A percentile compares a stretch with the other conserved stretches of the same genome.
Evolutionary conservation across 2,888 invertebrate genomes (phyloP).

Genomic region (Neria commutata): DNA sequence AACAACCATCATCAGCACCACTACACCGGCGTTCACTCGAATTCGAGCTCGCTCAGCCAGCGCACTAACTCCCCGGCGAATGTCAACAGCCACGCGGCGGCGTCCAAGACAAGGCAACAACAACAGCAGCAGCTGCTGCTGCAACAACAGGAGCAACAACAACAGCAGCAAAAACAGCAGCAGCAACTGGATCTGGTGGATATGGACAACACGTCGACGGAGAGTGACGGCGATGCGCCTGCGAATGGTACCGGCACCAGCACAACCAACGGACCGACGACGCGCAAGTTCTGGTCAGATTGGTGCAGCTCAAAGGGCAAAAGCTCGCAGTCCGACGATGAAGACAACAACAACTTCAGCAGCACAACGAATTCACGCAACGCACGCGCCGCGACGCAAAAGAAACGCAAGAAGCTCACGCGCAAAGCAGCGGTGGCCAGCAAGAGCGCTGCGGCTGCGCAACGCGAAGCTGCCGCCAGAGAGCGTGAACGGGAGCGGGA

Average conservation of each 20-base stretch:
- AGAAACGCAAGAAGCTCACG: slow-evolving; percentile 61
- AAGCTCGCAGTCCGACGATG: slow-evolving; percentile 69
- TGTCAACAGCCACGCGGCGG: slow-evolving; percentile 8
- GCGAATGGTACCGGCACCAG: slow-evolving; percentile 26
- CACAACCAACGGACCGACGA: slow-evolving; percentile 65
- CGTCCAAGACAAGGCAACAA: slow-evolving; percentile 9
- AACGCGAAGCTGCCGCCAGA: slow-evolving; percentile 47
- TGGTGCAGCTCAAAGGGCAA: slow-evolving; percentile 70
- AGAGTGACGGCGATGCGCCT: slow-evolving; percentile 51
- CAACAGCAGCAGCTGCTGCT: slow-evolving; percentile 21
- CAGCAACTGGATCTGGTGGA: slow-evolving; percentile 47
- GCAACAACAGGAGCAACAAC: slow-evolving; percentile 17
- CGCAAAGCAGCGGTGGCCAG: slow-evolving; percentile 59
- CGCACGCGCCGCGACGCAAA: slow-evolving; percentile 47
- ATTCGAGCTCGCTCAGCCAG: slow-evolving; percentile 11
- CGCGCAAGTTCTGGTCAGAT: slow-evolving; percentile 77
- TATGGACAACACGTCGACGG: slow-evolving; percentile 54
- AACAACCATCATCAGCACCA: slow-evolving; percentile 28
- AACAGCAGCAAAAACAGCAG: slow-evolving; percentile 38
- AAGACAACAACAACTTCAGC: slow-evolving; percentile 62
- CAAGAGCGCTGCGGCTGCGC: slow-evolving; percentile 56
- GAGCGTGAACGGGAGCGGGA: slow-evolving; percentile 60
- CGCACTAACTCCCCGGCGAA: slow-evolving; percentile 31
- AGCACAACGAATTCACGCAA: slow-evolving; percentile 46
- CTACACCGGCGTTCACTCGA: slow-evolving; percentile 18